phyloP scores from a whole-genome alignment of 2,888 invertebrate genomes.

The Drosophila multiciliata region DNA sequence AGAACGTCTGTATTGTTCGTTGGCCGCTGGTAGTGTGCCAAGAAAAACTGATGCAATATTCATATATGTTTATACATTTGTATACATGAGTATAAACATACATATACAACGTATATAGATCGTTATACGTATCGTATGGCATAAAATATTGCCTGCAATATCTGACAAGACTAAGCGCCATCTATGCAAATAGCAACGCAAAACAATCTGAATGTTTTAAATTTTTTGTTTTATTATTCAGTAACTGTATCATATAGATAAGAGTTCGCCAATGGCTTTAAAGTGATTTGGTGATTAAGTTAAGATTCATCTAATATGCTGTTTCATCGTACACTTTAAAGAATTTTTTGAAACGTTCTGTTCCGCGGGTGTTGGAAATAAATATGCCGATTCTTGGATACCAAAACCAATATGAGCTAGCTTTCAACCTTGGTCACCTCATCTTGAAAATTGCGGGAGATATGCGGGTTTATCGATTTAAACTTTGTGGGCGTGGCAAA shows the following conservation, averaged over 20 bases:
- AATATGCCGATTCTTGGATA: no score
- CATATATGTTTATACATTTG: conserved; percentile 18
- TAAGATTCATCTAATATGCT: conserved; percentile 12
- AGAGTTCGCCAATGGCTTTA: conserved; percentile 6
- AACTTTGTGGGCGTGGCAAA: no score
- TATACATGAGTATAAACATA: not conserved
- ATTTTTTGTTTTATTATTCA: conserved; percentile 22
- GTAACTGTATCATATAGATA: conserved; percentile 26
- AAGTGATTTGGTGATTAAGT: conserved; percentile 13
- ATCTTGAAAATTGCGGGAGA: no score
- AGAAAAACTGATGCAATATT: conserved; percentile 6
- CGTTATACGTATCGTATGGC: not conserved
- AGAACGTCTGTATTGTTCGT: conserved; percentile 37
- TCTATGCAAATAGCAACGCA: conserved; percentile 14
- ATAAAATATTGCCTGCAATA: conserved; percentile 12
- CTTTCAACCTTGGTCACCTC: no score
- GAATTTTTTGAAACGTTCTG: no score
- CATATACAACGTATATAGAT: not conserved
- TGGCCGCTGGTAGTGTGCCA: conserved; percentile 29
- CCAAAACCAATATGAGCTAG: no score
- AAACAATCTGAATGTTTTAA: not conserved
- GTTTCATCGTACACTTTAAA: not conserved
- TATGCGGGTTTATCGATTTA: no score
- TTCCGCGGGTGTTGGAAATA: no score
- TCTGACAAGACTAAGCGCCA: not conserved